Evolutionary conservation across 2,888 invertebrate species (phyloP).

Genomic region (Orchesellides sinensis): DNA sequence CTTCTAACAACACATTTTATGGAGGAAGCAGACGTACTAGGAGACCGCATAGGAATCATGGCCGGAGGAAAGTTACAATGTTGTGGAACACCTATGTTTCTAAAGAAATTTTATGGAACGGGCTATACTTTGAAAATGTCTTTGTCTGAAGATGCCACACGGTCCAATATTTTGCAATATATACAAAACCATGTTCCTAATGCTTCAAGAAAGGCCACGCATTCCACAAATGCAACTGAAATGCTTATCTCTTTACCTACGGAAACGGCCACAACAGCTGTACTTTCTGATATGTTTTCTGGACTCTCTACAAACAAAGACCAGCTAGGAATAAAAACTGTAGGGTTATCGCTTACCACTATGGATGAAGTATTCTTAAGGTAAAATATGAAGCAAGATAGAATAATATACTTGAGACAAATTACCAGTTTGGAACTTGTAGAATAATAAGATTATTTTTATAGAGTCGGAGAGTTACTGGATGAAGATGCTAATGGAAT

Average conservation of each 20-base stretch:
- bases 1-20: constrained; percentile 95
- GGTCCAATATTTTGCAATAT: constrained; percentile 76
- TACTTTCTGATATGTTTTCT: constrained; percentile 84
- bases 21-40: constrained; percentile 90
- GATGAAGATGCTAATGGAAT: constrained; percentile 51
- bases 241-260: constrained; percentile 69
- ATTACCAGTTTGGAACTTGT: too few relatives aligned
- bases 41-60: constrained; percentile 93
- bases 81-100: constrained; percentile 88
- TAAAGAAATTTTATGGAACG: constrained; percentile 84
- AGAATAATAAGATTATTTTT: too few relatives aligned
- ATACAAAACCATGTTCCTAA: constrained; percentile 82
- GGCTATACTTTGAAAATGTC: constrained; percentile 79
- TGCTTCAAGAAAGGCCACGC: constrained; percentile 78
- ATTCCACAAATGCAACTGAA: constrained; percentile 61
- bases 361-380: constrained; percentile 94
- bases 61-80: constrained; percentile 85
- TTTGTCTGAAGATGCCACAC: constrained; percentile 64
- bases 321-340: constrained; percentile 84
- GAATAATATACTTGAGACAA: neutral
- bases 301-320: constrained; percentile 82
- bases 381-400: constrained; percentile 77
- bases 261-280: constrained; percentile 80
- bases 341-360: constrained; percentile 90
- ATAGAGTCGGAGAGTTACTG: constrained; percentile 69